phyloP scores from a whole-genome alignment of 2,888 invertebrate genomes.

The Idaea straminata region DNA sequence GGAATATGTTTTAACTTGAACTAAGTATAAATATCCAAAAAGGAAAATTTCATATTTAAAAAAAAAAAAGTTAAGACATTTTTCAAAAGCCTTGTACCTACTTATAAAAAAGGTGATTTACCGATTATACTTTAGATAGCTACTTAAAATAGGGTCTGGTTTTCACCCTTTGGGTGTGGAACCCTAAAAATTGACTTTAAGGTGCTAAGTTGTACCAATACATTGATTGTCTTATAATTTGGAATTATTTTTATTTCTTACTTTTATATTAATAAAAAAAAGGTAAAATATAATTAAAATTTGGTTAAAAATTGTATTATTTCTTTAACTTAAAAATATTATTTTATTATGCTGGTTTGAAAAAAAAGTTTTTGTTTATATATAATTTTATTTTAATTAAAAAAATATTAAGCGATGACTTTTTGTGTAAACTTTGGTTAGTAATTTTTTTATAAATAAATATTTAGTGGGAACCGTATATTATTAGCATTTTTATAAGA shows the following conservation, averaged over 20 bases:
- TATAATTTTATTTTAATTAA: background rate
- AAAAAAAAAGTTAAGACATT: background rate
- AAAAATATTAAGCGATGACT: background rate
- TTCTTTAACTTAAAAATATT: background rate
- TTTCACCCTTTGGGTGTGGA: no score
- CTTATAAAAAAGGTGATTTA: background rate
- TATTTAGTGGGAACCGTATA: background rate
- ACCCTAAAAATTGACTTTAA: background rate
- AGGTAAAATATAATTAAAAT: background rate
- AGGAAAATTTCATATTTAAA: background rate
- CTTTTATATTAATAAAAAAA: no score
- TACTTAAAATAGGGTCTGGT: no score
- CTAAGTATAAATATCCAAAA: background rate
- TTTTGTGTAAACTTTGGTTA: background rate
- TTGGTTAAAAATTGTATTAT: background rate
- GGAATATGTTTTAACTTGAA: background rate
- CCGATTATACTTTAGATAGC: background rate
- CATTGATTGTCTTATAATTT: background rate
- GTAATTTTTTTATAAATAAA: background rate
- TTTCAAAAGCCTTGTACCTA: background rate
- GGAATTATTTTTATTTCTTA: background rate
- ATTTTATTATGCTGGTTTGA: background rate
- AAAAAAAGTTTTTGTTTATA: background rate
- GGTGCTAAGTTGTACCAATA: background rate
- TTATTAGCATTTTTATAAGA: conserved; percentile 8